phyloP scores from a whole-genome alignment of 1,140 invertebrate genomes.

The Drosophila bocki region DNA sequence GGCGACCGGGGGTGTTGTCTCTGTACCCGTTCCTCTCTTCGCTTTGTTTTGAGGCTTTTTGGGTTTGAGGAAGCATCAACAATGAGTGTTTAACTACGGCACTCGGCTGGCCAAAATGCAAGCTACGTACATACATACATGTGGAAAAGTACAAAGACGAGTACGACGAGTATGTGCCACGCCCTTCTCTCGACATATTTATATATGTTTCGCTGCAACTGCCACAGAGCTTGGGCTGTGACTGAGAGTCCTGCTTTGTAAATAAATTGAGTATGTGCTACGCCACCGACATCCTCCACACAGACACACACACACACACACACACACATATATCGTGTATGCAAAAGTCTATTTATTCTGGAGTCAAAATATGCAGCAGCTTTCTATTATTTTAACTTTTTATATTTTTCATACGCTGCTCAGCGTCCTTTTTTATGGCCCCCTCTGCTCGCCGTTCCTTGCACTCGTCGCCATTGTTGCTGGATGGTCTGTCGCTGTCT shows the following conservation, averaged over 20 bases:
- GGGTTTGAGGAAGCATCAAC: conserved; percentile 13
- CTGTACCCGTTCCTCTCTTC: background rate
- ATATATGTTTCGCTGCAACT: conserved; percentile 20
- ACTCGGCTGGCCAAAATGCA: conserved; percentile 13
- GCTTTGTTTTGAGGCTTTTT: conserved; percentile 6
- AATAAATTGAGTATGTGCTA: conserved; percentile 76
- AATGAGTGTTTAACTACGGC: conserved; percentile 38
- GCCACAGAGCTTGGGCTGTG: conserved; percentile 36
- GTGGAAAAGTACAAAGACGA: background rate
- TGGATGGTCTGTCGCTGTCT: conserved; percentile 34
- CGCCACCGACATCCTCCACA: conserved; percentile 33
- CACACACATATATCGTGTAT: conserved; percentile 31
- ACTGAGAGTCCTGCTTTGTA: conserved; percentile 60
- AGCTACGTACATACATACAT: background rate
- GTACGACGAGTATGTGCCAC: conserved; percentile 32
- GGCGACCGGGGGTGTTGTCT: conserved; percentile 10
- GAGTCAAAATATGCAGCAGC: conserved; percentile 74
- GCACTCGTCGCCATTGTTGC: conserved; percentile 50
- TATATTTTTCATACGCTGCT: conserved; percentile 33
- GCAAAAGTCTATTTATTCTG: conserved; percentile 73
- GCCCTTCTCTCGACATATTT: conserved; percentile 13
- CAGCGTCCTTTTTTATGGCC: conserved; percentile 65
- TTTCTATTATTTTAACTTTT: conserved; percentile 80
- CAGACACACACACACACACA: conserved; percentile 3
- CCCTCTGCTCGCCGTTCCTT: conserved; percentile 16